Percentiles rank a stretch among this genome's conserved stretches.
Conservation (phyloP, 2,888 invertebrate genomes). For the Amiota minor region DNA sequence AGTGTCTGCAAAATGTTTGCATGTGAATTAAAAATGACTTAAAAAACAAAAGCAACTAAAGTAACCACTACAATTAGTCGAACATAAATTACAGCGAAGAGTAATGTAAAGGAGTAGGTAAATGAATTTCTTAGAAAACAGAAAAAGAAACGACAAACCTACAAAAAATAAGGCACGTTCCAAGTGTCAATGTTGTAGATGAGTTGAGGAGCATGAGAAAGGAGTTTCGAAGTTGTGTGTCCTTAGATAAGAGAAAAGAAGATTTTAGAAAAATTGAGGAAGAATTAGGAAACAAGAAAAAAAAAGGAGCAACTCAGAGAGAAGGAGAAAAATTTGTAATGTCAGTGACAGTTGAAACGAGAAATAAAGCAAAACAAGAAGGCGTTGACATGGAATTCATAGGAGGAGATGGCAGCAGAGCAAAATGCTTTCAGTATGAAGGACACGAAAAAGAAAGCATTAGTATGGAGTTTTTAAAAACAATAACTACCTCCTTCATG, state of each 20-base stretch:
- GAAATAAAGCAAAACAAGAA: background rate
- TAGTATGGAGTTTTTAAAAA: background rate
- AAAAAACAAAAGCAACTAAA: conserved; percentile 18
- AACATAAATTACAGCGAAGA: conserved; percentile 28
- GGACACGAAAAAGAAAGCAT: background rate
- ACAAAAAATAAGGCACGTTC: background rate
- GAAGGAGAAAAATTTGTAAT: background rate
- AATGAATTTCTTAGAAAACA: background rate
- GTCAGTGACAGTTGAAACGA: no score
- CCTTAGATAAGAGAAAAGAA: no score
- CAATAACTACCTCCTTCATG: background rate
- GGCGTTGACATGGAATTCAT: conserved; percentile 32
- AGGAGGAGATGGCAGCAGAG: background rate
- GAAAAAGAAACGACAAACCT: no score
- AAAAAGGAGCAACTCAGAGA: background rate
- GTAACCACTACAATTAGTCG: conserved; percentile 26
- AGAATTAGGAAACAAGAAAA: background rate
- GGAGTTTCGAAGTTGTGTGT: no score
- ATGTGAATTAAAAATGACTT: no score
- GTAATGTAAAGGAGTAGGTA: background rate
- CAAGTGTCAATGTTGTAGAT: background rate
- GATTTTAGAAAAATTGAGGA: background rate
- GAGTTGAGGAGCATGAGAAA: background rate
- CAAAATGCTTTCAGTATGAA: background rate
- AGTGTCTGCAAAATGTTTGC: no score